These are phyloP conservation scores for Drosophila biarmipes DNA, from an alignment of 1,140 invertebrate species.

Conservation along the genomic window DNA sequence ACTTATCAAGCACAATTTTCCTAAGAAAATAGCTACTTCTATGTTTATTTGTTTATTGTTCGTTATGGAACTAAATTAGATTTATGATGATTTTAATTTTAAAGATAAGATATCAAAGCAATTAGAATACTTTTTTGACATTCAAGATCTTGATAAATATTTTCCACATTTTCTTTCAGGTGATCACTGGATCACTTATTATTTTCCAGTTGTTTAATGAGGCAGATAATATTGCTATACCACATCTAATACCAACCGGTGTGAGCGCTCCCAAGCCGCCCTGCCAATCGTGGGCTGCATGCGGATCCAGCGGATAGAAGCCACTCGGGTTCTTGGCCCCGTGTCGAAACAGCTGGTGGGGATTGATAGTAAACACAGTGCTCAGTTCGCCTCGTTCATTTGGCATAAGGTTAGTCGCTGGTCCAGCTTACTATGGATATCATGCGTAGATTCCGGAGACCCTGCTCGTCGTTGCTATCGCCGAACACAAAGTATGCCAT, in stretches of 20 bases:
- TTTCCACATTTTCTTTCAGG: not conserved
- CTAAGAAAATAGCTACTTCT: no score
- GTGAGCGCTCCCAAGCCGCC: slow-evolving; percentile 88
- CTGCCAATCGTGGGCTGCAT: slow-evolving; percentile 87
- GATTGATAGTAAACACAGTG: slow-evolving; percentile 15
- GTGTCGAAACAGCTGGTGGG: slow-evolving; percentile 88
- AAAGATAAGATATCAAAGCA: not conserved
- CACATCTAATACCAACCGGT: slow-evolving; percentile 85
- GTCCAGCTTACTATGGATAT: slow-evolving; percentile 77
- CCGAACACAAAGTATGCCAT: slow-evolving; percentile 84
- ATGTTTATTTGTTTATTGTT: not conserved
- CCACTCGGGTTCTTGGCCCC: slow-evolving; percentile 89
- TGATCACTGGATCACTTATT: not conserved
- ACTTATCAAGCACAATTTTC: no score
- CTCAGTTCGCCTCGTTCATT: not conserved
- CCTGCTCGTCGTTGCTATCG: slow-evolving; percentile 81
- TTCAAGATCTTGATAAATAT: slow-evolving; percentile 11
- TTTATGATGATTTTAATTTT: not conserved
- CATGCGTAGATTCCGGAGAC: slow-evolving; percentile 78
- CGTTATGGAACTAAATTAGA: not conserved
- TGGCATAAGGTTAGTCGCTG: not conserved
- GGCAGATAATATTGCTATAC: no score
- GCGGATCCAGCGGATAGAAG: slow-evolving; percentile 88
- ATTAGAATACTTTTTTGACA: not conserved
- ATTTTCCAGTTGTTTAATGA: not conserved